These are phyloP conservation scores for Epizoanthus illoricatus DNA, from an alignment of 92 coral and sea anemone genomes.

Conservation along the genomic window DNA sequence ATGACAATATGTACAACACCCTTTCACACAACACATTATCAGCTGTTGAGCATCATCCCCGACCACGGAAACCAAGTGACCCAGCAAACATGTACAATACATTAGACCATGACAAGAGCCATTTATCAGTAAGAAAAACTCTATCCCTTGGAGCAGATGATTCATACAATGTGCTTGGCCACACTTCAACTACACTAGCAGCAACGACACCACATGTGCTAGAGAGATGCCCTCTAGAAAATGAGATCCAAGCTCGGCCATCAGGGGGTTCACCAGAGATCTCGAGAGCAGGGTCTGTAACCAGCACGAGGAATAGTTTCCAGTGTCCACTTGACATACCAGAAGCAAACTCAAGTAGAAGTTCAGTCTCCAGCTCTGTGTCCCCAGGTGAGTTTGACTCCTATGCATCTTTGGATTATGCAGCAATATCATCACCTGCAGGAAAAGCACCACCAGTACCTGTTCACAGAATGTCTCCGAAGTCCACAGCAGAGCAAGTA, in stretches of 20 bases:
- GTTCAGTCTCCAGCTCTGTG: conserved; percentile 36
- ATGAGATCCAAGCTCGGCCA: too few relatives aligned
- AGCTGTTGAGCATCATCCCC: neutral
- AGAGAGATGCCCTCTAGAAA: conserved; percentile 7
- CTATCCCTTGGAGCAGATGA: neutral
- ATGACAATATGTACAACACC: conserved; percentile 41
- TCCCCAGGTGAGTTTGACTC: conserved; percentile 64
- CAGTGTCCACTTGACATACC: conserved; percentile 11
- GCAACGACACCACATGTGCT: neutral
- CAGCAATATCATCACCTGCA: conserved; percentile 43
- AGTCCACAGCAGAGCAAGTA: conserved; percentile 7
- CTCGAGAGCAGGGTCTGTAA: neutral
- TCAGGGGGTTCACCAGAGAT: conserved; percentile 3
- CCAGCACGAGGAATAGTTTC: neutral
- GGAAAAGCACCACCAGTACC: conserved; percentile 40
- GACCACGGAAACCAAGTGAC: conserved; percentile 1
- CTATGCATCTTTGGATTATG: conserved; percentile 67
- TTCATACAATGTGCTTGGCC: neutral
- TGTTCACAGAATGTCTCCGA: conserved; percentile 20
- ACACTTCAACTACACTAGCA: neutral
- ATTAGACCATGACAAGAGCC: conserved; percentile 24
- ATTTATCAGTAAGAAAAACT: neutral
- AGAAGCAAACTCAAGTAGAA: conserved; percentile 32
- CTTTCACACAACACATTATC: conserved; percentile 44
- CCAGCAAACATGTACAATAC: conserved; percentile 38